phyloP scores from a whole-genome alignment of 2,797 vertebrate species.

The Spondyliosoma cantharus region DNA sequence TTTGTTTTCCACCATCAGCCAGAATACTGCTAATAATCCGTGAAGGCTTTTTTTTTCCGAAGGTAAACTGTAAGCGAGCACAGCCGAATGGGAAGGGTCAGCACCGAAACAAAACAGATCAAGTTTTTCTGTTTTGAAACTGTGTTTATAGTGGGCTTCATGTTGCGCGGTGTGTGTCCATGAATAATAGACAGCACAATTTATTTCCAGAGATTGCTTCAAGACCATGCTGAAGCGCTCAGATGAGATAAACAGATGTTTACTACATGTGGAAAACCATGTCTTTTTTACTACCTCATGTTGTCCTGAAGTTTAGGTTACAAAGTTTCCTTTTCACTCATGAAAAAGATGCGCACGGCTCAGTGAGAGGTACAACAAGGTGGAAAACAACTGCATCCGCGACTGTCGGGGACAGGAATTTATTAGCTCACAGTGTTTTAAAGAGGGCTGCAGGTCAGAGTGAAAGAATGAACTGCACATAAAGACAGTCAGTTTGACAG shows the following conservation, averaged over 20 bases:
- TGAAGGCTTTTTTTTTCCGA: constrained; percentile 55
- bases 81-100: constrained; percentile 66
- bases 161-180: constrained; percentile 42
- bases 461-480: neutral
- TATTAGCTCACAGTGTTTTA: constrained; percentile 9
- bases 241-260: constrained; percentile 89
- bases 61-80: constrained; percentile 64
- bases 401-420: neutral
- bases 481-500: neutral
- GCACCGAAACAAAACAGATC: constrained; percentile 64
- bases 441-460: neutral
- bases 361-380: constrained; percentile 30
- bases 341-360: constrained; percentile 22
- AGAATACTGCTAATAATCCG: constrained; percentile 78
- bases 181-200: constrained; percentile 47
- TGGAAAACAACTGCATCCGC: neutral
- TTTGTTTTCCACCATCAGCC: constrained; percentile 78
- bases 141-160: constrained; percentile 60
- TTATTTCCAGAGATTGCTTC: constrained; percentile 52
- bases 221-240: constrained; percentile 57
- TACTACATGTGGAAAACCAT: constrained; percentile 80
- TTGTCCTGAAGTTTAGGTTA: constrained; percentile 38
- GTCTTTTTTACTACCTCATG: constrained; percentile 15
- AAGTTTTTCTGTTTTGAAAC: constrained; percentile 54
- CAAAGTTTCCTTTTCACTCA: constrained; percentile 30